These are phyloP conservation scores for Mesochorus sp. DNA, from an alignment of 2,888 invertebrate species.

Conservation along the genomic window DNA sequence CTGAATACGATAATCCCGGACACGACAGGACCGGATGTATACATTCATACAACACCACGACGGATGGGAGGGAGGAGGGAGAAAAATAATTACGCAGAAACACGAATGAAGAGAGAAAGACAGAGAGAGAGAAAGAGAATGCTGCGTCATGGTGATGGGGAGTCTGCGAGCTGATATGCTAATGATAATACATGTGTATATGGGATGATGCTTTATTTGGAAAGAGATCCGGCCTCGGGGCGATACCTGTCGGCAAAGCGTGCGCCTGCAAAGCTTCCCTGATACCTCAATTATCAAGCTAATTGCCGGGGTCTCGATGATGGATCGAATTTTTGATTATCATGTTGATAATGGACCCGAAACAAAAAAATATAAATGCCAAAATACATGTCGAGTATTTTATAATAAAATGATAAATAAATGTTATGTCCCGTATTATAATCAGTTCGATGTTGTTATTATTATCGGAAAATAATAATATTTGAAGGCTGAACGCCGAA, in stretches of 20 bases:
- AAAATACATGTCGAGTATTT: too few relatives aligned
- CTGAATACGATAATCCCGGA: conserved; percentile 24
- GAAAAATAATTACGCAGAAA: conserved; percentile 41
- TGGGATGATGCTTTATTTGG: conserved; percentile 31
- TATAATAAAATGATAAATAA: too few relatives aligned
- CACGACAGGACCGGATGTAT: background rate
- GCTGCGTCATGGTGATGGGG: conserved; percentile 10
- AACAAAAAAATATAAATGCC: background rate
- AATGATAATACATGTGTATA: conserved; percentile 33
- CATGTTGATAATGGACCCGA: background rate
- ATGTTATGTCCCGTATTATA: too few relatives aligned
- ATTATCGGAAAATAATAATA: too few relatives aligned
- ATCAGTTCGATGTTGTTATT: too few relatives aligned
- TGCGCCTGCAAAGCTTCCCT: conserved; percentile 29
- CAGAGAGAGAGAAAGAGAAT: background rate
- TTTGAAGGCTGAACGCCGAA: too few relatives aligned
- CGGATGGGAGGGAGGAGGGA: background rate
- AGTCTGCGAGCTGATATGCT: conserved; percentile 1
- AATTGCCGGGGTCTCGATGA: conserved; percentile 41
- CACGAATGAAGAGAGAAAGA: conserved; percentile 18
- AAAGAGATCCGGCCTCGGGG: conserved; percentile 35
- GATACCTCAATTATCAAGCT: conserved; percentile 50
- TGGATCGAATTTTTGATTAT: conserved; percentile 39
- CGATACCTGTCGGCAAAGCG: conserved; percentile 44
- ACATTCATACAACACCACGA: background rate